Conservation (phyloP, 2,113 vertebrate genomes). For the Meles meles region DNA sequence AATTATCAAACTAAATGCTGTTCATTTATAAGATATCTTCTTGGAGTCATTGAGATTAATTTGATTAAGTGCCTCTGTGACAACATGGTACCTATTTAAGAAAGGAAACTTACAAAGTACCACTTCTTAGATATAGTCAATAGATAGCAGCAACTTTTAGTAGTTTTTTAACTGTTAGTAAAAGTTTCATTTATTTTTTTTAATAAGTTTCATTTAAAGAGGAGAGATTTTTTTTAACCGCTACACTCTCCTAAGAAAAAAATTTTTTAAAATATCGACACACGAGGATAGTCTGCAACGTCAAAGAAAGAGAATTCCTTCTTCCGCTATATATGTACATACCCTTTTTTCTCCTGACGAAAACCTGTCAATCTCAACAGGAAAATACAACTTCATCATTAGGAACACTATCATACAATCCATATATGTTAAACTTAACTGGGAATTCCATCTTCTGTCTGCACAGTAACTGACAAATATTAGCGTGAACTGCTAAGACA, state of each 20-base stretch:
- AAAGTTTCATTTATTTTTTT: background rate
- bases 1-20: background rate
- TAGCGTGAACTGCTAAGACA: conserved; percentile 93
- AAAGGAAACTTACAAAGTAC: background rate
- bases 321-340: background rate
- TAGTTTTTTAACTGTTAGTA: background rate
- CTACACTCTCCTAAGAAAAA: background rate
- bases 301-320: background rate
- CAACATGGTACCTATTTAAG: background rate
- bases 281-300: background rate
- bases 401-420: conserved; percentile 31
- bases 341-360: background rate
- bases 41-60: background rate
- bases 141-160: background rate
- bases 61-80: background rate
- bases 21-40: background rate
- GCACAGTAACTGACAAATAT: conserved; percentile 94
- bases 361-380: background rate
- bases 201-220: background rate
- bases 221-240: background rate
- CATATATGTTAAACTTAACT: conserved; percentile 64
- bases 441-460: conserved; percentile 83
- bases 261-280: background rate
- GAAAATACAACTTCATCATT: conserved; percentile 55
- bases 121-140: background rate